Percentiles rank a stretch among this genome's conserved stretches.
These are phyloP conservation scores for Rhinichthys osculus DNA, from an alignment of 2,797 vertebrate genomes.

Conservation along the genomic window DNA sequence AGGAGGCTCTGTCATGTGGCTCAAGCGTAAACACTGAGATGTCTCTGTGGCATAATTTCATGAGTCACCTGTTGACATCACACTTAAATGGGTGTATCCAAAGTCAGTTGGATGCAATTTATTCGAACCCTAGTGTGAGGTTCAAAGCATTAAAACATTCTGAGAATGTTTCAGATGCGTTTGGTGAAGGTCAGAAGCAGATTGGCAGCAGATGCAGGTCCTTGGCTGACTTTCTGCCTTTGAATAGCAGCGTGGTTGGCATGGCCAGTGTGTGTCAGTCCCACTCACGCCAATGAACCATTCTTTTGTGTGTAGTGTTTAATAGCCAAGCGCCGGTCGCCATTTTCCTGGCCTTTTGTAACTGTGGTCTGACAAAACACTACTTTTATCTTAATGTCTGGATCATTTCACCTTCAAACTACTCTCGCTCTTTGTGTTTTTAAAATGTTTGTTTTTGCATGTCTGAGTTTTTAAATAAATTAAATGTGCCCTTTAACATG, in stretches of 20 bases:
- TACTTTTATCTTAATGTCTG: conserved; percentile 14
- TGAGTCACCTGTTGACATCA: conserved; percentile 5
- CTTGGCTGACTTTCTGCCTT: conserved; percentile 25
- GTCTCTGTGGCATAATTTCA: conserved; percentile 5
- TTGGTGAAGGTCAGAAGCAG: not conserved
- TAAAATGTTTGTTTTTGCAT: conserved; percentile 34
- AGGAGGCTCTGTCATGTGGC: not conserved
- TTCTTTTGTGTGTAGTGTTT: conserved; percentile 50
- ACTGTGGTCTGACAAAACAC: conserved; percentile 22
- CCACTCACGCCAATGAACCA: conserved; percentile 42
- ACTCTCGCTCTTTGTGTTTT: not conserved
- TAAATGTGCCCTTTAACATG: conserved; percentile 26
- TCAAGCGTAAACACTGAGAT: conserved; percentile 15
- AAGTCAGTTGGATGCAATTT: conserved; percentile 20
- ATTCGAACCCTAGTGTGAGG: conserved; percentile 19
- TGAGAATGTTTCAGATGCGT: conserved; percentile 42
- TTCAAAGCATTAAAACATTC: conserved; percentile 29
- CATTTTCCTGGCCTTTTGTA: conserved; percentile 35
- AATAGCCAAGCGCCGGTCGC: conserved; percentile 40
- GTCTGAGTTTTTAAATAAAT: conserved; percentile 23
- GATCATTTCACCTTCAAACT: not conserved
- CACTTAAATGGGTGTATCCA: conserved; percentile 22
- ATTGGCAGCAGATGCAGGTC: conserved; percentile 35
- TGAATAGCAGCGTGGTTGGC: conserved; percentile 44
- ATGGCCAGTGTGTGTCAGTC: conserved; percentile 49